Evolutionary conservation across 2,797 vertebrate genomes (phyloP), one percentile per base, ranked within the genome.

Genomic region (Chrysolophus pictus): DNA sequence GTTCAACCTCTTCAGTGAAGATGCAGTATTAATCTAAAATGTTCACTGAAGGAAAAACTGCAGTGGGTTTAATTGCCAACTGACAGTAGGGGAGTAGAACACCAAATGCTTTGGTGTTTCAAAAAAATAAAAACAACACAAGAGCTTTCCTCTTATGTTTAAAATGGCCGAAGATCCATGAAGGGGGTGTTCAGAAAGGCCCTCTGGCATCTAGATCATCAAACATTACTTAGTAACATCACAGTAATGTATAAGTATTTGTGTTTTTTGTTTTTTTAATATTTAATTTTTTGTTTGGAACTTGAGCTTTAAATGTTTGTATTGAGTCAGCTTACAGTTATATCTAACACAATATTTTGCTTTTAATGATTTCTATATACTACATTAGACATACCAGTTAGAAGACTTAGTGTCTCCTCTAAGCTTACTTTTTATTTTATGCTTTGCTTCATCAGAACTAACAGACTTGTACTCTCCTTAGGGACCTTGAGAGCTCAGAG

Each of bases 101-200:
- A 58, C 1, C 3, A 59, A 10, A 2, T 71, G 19, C 6, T 55
- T 85, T 26, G 37, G 17, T 29, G 4, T 49, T 89, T 89, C 62
- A 15, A 71, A 4, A 8, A 77, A 68, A 23, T 3, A 42, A 39
- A 39, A 39, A 39, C 39, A 39, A 18, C 42, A 23, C 46, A 1
- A 0, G 2, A 44, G 1, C 10, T 85, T 83, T 35, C 13, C 24
- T 41, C 3, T 44, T 82, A 29, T 9, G 4, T n/a, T 6, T 2
- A 9, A 64, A 91, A 74, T 49, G 47, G 6, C 6, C 5, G 31
- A 55, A 47, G 14, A 53, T 5, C 5, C 15, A 19, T 26, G 11
- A 64, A 46, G 76, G 15, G 31, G 1, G 28, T n/a, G 22, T 11
- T 59, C 33, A 73, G 39, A 93, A 90, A 84, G 14, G 10, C 24